phyloP scores from a whole-genome alignment of 2,113 vertebrate genomes.

The Tachuris rubrigastra region DNA sequence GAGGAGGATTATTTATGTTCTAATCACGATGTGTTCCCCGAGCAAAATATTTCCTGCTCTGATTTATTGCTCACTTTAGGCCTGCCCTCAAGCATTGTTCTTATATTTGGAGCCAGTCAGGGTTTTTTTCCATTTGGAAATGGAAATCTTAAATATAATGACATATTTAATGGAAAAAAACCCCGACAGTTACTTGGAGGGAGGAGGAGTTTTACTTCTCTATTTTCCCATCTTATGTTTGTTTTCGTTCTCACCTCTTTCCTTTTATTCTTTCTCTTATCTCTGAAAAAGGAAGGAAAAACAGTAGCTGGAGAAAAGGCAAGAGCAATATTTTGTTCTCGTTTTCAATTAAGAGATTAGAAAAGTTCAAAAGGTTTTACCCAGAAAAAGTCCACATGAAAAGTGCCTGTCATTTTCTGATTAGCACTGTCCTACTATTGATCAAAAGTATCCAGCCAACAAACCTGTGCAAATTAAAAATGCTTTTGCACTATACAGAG shows the following conservation, averaged over 20 bases:
- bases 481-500: neutral
- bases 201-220: neutral
- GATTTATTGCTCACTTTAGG: slow-evolving; percentile 33
- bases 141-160: neutral
- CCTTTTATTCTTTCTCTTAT: neutral
- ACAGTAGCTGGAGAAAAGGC: neutral
- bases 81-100: slow-evolving; percentile 42
- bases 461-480: neutral
- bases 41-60: slow-evolving; percentile 24
- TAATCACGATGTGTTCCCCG: neutral
- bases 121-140: slow-evolving; percentile 41
- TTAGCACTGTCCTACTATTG: neutral
- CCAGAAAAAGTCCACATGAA: neutral
- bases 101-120: neutral
- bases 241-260: neutral
- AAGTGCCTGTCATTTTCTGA: slow-evolving; percentile 1
- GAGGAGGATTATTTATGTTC: slow-evolving; percentile 51
- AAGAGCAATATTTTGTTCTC: neutral
- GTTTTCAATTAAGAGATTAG: neutral
- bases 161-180: neutral
- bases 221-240: neutral
- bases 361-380: neutral
- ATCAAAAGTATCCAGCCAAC: slow-evolving; percentile 7
- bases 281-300: neutral
- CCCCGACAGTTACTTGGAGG: neutral